These are phyloP conservation scores for Polylopha cassiicola DNA, from an alignment of 2,888 invertebrate genomes.

Conservation along the genomic window DNA sequence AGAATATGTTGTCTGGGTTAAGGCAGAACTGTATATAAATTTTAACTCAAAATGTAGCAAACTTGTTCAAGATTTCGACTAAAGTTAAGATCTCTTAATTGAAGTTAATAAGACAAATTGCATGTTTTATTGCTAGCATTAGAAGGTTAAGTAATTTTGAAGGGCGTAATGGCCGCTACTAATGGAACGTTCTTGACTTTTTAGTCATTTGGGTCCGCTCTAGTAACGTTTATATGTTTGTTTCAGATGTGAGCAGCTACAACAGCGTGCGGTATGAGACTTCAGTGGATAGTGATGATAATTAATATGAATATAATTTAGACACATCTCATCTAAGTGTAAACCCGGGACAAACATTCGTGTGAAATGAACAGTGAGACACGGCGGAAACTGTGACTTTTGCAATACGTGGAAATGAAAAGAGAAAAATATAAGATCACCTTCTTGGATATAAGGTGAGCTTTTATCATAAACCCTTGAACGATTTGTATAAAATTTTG, in stretches of 20 bases:
- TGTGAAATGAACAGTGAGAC: conserved; percentile 61
- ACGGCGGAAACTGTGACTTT: conserved; percentile 35
- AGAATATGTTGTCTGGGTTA: too few species aligned
- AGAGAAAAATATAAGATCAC: conserved; percentile 72
- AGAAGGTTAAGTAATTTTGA: conserved; percentile 19
- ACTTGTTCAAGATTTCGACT: not conserved
- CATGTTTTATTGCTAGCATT: conserved; percentile 11
- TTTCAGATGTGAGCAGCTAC: conserved; percentile 8
- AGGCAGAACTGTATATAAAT: too few species aligned
- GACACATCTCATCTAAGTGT: too few species aligned
- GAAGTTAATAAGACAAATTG: conserved; percentile 4
- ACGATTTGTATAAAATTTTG: conserved; percentile 1
- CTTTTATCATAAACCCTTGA: not conserved
- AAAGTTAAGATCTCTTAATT: conserved; percentile 5
- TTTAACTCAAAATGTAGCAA: too few species aligned
- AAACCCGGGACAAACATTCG: too few species aligned
- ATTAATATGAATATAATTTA: too few species aligned
- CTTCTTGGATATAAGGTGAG: conserved; percentile 56
- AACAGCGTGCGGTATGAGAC: conserved; percentile 1
- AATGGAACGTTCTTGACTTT: conserved; percentile 13
- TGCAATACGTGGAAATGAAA: conserved; percentile 68
- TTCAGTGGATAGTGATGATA: too few species aligned
- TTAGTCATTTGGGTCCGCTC: conserved; percentile 1
- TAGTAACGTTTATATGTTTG: conserved; percentile 4
- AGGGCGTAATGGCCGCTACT: conserved; percentile 16